Percentiles rank a stretch among this genome's conserved stretches.
Evolutionary conservation across 2,888 invertebrate species (phyloP).

Genomic region (Eristalis arbustorum): DNA sequence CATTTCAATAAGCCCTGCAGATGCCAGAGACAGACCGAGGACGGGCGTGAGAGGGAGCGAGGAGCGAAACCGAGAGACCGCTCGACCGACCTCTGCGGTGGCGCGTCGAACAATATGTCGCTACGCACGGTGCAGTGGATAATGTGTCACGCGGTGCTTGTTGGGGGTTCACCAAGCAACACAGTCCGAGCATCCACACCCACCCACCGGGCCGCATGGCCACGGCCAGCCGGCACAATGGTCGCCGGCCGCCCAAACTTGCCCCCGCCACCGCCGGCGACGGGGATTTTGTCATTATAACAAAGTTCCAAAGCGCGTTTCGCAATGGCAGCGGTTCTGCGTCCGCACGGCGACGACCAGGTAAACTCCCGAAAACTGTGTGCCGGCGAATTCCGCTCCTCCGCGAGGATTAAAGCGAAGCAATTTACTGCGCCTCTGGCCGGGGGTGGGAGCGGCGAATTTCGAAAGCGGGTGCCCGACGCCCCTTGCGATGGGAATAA

Average conservation of each 20-base stretch:
- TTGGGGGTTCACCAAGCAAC: slow-evolving; percentile 64
- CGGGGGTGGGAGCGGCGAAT: not conserved
- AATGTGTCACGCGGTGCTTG: slow-evolving; percentile 66
- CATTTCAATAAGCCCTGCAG: slow-evolving; percentile 59
- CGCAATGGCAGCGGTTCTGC: not conserved
- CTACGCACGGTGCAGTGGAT: slow-evolving; percentile 44
- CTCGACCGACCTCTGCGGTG: slow-evolving; percentile 4
- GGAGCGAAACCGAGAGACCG: not conserved
- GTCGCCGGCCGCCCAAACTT: not conserved
- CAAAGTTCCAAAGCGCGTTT: slow-evolving; percentile 1
- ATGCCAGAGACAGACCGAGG: not conserved
- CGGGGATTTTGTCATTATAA: slow-evolving; percentile 10
- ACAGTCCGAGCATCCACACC: slow-evolving; percentile 22
- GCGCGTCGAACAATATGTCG: slow-evolving; percentile 40
- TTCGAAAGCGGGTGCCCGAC: slow-evolving; percentile 4
- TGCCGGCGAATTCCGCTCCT: not conserved
- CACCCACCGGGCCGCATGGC: not conserved
- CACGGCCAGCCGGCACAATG: not conserved
- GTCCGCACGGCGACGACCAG: not conserved
- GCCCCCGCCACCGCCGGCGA: not conserved
- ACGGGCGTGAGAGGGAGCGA: not conserved
- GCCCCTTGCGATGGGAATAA: not conserved
- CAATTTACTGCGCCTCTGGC: slow-evolving; percentile 12
- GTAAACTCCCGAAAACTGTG: slow-evolving; percentile 12
- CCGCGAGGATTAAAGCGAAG: not conserved